A percentile compares a stretch with the other conserved stretches of the same genome.
These are phyloP conservation scores for Ernsta delagoae DNA, from an alignment of 2,888 invertebrate genomes.

Conservation along the genomic window DNA sequence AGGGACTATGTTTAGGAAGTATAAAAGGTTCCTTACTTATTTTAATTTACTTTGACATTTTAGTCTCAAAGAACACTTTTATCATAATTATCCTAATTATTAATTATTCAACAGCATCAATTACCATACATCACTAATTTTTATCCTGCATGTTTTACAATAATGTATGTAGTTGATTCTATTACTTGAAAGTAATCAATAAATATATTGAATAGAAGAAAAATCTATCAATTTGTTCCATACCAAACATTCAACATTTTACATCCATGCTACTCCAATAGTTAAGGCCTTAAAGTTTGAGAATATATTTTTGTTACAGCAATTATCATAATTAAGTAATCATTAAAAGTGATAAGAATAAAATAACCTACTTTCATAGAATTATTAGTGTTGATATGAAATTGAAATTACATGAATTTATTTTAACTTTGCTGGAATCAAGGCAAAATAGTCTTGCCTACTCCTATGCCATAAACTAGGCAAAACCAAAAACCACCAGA, in stretches of 20 bases:
- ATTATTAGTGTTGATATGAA: too few species aligned
- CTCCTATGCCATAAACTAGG: too few species aligned
- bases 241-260: background rate
- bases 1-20: constrained; percentile 10
- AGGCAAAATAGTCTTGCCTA: too few species aligned
- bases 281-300: too few species aligned
- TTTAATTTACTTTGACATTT: constrained; percentile 4
- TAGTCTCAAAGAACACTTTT: constrained; percentile 16
- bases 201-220: background rate
- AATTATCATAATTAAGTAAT: background rate
- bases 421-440: too few species aligned
- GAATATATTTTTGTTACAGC: background rate
- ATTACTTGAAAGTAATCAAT: background rate
- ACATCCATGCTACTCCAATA: too few species aligned
- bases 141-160: background rate
- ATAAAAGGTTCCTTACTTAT: constrained; percentile 12
- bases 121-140: background rate
- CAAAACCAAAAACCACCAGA: too few species aligned
- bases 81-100: background rate
- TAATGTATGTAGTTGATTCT: background rate
- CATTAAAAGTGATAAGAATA: background rate
- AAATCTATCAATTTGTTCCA: background rate
- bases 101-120: background rate
- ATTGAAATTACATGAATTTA: too few species aligned
- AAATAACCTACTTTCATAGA: too few species aligned